Conservation (phyloP, 2,888 invertebrate genomes). For the Aphrophora alni region DNA sequence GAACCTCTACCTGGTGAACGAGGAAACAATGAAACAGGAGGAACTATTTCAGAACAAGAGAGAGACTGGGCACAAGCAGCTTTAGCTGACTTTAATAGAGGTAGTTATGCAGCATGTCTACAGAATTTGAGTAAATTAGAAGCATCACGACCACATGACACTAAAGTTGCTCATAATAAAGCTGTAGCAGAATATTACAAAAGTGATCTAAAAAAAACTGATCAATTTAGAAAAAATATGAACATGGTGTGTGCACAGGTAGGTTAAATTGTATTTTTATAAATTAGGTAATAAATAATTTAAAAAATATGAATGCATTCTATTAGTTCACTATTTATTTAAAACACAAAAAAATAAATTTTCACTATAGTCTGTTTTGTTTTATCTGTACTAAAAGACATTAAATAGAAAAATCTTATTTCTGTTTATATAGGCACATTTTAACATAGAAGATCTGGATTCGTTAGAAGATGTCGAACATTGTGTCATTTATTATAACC, state of each 20-base stretch:
- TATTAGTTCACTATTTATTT: background rate
- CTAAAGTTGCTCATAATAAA: slow-evolving; percentile 82
- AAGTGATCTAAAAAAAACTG: slow-evolving; percentile 74
- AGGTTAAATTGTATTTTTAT: slow-evolving; percentile 6
- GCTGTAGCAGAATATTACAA: slow-evolving; percentile 83
- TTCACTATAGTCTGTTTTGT: background rate
- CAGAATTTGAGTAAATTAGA: slow-evolving; percentile 70
- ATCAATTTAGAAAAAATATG: slow-evolving; percentile 72
- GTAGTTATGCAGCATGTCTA: slow-evolving; percentile 57
- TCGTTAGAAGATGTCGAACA: slow-evolving; percentile 70
- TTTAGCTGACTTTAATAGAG: slow-evolving; percentile 64
- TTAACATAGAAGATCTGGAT: slow-evolving; percentile 60
- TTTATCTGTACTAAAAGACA: background rate
- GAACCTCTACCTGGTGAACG: slow-evolving; percentile 11
- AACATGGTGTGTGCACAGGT: slow-evolving; percentile 65
- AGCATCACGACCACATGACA: slow-evolving; percentile 66
- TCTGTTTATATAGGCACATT: slow-evolving; percentile 54
- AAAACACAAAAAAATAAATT: too few relatives aligned
- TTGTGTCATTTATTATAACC: slow-evolving; percentile 76
- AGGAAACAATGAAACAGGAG: slow-evolving; percentile 22
- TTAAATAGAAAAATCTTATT: background rate
- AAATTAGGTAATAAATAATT: background rate
- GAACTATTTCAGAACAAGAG: slow-evolving; percentile 59
- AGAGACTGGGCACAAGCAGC: slow-evolving; percentile 67
- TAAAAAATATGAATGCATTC: background rate